Evolutionary conservation across 2,888 invertebrate genomes (phyloP).

Genomic region (Epiblema foenella): DNA sequence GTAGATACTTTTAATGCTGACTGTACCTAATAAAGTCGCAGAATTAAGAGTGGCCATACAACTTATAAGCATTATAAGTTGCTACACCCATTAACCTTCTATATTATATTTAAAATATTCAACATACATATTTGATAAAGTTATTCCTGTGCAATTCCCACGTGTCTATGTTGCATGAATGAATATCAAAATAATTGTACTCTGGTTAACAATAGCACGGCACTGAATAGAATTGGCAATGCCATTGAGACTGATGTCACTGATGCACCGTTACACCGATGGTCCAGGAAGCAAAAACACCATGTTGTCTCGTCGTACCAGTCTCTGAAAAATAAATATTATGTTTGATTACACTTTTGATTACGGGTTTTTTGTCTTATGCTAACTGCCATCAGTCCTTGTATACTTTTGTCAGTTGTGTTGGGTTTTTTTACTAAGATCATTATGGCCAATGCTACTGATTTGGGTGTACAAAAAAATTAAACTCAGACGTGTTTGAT

Average conservation of each 20-base stretch:
- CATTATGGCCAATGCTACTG: too few species aligned
- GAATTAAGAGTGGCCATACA: background rate
- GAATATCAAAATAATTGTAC: constrained; percentile 57
- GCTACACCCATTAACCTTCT: background rate
- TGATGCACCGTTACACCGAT: constrained; percentile 90
- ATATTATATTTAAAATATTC: background rate
- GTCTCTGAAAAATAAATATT: constrained; percentile 83
- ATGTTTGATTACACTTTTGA: background rate
- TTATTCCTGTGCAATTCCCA: constrained; percentile 26
- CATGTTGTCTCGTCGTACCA: constrained; percentile 92
- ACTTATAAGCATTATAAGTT: background rate
- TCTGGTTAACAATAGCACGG: constrained; percentile 56
- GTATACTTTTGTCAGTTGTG: too few species aligned
- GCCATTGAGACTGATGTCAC: constrained; percentile 61
- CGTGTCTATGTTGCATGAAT: constrained; percentile 20
- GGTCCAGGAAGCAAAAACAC: constrained; percentile 96
- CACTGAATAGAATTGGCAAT: constrained; percentile 59
- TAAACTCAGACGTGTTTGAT: too few species aligned
- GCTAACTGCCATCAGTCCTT: too few species aligned
- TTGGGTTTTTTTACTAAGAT: too few species aligned
- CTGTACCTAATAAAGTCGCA: too few species aligned
- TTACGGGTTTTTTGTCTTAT: too few species aligned
- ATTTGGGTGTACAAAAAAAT: too few species aligned
- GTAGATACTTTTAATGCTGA: too few species aligned
- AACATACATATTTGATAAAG: background rate